phyloP scores from a whole-genome alignment of 2,888 invertebrate species.

The Bursaphelenchus okinawaensis region DNA sequence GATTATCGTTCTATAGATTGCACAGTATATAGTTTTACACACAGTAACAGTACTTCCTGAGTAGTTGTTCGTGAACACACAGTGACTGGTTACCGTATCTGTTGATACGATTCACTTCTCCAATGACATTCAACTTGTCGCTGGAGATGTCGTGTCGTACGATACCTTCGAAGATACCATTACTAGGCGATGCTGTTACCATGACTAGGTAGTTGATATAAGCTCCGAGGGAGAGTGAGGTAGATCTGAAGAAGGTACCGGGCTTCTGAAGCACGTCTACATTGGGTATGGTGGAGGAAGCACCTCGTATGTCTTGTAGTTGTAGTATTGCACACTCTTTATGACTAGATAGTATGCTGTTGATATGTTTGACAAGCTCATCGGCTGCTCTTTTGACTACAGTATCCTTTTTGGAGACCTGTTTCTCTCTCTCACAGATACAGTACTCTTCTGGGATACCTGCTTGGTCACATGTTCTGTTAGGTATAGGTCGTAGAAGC shows the following conservation, averaged over 20 bases:
- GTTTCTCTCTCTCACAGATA: conserved; percentile 41
- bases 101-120: conserved; percentile 52
- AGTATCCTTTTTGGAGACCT: conserved; percentile 25
- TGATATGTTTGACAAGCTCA: conserved; percentile 31
- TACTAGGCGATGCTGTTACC: conserved; percentile 34
- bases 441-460: conserved; percentile 52
- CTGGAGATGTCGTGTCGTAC: conserved; percentile 21
- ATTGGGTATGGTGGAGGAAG: conserved; percentile 27
- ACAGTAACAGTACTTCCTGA: conserved; percentile 47
- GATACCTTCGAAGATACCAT: conserved; percentile 42
- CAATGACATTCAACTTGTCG: conserved; percentile 31
- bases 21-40: conserved; percentile 8
- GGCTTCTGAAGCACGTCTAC: conserved; percentile 10
- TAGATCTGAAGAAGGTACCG: neutral
- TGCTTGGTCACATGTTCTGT: conserved; percentile 41
- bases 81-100: conserved; percentile 52
- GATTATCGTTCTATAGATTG: too few relatives aligned
- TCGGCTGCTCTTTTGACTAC: conserved; percentile 29
- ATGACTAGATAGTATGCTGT: conserved; percentile 25
- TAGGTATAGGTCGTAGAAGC: conserved; percentile 35
- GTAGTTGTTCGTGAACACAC: conserved; percentile 35
- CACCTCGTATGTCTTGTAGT: conserved; percentile 28
- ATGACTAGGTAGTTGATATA: conserved; percentile 25
- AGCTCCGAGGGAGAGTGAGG: conserved; percentile 13
- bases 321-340: conserved; percentile 35